These are phyloP conservation scores for Mantis religiosa DNA, from an alignment of 2,888 invertebrate genomes.

Conservation along the genomic window DNA sequence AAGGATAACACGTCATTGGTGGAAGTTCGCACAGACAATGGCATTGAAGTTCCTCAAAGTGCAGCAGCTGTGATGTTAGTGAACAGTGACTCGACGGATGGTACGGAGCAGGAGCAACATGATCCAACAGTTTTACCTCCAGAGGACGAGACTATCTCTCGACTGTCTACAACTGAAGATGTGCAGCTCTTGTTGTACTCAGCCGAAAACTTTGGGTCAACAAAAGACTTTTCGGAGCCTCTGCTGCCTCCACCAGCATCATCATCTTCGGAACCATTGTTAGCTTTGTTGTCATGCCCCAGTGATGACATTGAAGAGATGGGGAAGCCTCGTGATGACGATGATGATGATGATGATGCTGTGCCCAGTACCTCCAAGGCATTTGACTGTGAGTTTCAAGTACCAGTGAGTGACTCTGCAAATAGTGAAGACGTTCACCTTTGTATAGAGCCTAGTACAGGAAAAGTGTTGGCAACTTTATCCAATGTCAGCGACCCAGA, in stretches of 20 bases:
- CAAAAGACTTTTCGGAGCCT: not conserved
- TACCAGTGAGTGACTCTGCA: not conserved
- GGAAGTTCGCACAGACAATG: not conserved
- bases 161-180: conserved; percentile 5
- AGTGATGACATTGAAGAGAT: not conserved
- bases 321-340: too few relatives aligned
- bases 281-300: not conserved
- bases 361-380: not conserved
- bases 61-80: not conserved
- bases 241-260: not conserved
- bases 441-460: not conserved
- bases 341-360: not conserved
- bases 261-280: not conserved
- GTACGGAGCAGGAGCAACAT: not conserved
- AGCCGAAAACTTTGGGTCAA: not conserved
- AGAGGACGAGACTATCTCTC: not conserved
- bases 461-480: not conserved
- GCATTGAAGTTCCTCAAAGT: not conserved
- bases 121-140: conserved; percentile 7
- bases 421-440: not conserved
- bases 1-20: not conserved
- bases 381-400: not conserved
- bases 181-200: not conserved
- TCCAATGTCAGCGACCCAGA: not conserved
- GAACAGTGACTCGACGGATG: not conserved